Percentiles rank a stretch among this genome's conserved stretches.
Conservation (phyloP, 2,888 invertebrate genomes). For the Zeuzera pyrina region DNA sequence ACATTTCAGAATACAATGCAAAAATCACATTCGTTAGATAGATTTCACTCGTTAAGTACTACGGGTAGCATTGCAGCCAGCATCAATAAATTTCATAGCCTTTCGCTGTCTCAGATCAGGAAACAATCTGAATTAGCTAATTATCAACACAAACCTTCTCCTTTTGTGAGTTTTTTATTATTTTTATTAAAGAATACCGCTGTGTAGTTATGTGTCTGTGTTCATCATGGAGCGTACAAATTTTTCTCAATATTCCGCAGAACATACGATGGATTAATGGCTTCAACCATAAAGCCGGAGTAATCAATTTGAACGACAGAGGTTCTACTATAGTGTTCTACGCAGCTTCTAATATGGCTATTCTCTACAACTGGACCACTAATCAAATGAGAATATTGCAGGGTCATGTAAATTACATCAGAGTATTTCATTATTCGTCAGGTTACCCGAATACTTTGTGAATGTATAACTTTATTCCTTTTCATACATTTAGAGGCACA, state of each 20-base stretch:
- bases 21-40: too few relatives aligned
- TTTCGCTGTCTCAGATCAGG: slow-evolving; percentile 37
- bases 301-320: slow-evolving; percentile 72
- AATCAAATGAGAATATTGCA: slow-evolving; percentile 75
- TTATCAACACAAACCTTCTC: slow-evolving; percentile 42
- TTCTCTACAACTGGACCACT: slow-evolving; percentile 76
- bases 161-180: slow-evolving; percentile 37
- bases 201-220: too few relatives aligned
- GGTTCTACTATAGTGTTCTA: slow-evolving; percentile 72
- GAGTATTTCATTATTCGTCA: not conserved
- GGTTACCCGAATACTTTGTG: not conserved
- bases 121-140: slow-evolving; percentile 28
- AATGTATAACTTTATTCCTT: not conserved
- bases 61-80: too few relatives aligned
- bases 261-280: slow-evolving; percentile 77
- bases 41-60: too few relatives aligned
- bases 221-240: too few relatives aligned
- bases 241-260: too few relatives aligned
- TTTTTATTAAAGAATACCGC: too few relatives aligned
- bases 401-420: slow-evolving; percentile 73
- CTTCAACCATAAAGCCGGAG: slow-evolving; percentile 70
- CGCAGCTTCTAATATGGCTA: slow-evolving; percentile 75
- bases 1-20: too few relatives aligned
- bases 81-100: too few relatives aligned
- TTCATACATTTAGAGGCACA: slow-evolving; percentile 53